phyloP scores from a whole-genome alignment of 2,113 vertebrate species.

The Drymodes brunneopygia region DNA sequence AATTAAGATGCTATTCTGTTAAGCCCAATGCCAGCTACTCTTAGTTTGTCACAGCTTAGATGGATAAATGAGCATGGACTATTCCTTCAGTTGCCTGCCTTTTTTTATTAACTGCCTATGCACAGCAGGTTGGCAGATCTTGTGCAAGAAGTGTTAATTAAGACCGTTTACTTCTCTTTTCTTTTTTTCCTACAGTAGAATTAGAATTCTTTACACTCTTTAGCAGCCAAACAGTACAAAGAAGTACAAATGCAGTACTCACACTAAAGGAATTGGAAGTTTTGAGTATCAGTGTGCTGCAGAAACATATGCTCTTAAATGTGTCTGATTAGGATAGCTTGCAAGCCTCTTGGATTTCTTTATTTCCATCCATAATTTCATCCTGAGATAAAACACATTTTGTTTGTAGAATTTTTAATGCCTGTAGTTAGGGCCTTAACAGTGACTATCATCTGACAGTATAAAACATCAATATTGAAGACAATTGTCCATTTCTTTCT shows the following conservation, averaged over 20 bases:
- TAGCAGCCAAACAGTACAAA: neutral
- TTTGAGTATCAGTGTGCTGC: neutral
- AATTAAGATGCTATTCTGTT: conserved; percentile 22
- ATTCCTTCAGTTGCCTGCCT: neutral
- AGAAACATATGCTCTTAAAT: neutral
- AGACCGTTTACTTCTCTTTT: neutral
- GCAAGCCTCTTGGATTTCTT: neutral
- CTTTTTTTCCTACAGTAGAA: neutral
- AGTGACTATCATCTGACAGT: neutral
- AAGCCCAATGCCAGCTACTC: neutral
- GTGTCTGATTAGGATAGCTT: neutral
- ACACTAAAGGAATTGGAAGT: neutral
- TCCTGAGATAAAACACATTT: neutral
- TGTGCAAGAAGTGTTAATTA: conserved; percentile 35
- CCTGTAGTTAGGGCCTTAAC: neutral
- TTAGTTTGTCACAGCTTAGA: conserved; percentile 1
- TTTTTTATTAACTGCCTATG: conserved; percentile 9
- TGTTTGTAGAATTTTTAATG: neutral
- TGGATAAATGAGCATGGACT: conserved; percentile 16
- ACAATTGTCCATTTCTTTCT: neutral
- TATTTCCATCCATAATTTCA: neutral
- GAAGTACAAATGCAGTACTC: neutral
- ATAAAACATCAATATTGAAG: neutral
- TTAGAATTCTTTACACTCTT: neutral
- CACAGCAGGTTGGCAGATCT: conserved; percentile 23